Percentiles rank a stretch among this genome's conserved stretches.
Evolutionary conservation across 2,797 vertebrate species (phyloP).

Genomic region (Lagorchestes hirsutus): DNA sequence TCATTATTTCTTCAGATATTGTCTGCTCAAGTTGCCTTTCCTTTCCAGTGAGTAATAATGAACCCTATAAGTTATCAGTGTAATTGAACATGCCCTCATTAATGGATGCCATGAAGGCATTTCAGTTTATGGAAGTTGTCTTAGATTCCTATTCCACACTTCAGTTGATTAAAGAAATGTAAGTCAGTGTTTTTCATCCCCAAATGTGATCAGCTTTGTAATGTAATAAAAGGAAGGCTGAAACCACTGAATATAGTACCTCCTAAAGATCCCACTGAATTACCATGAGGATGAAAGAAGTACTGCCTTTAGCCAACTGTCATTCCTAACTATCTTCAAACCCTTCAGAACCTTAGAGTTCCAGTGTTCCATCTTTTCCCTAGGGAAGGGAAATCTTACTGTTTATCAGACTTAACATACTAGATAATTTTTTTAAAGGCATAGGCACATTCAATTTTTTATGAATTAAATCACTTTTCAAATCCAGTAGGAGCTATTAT

Average conservation of each 20-base stretch:
- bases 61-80: background rate
- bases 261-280: background rate
- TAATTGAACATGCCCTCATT: background rate
- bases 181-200: background rate
- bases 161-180: background rate
- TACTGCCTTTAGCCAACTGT: background rate
- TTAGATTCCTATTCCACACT: background rate
- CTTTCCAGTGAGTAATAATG: background rate
- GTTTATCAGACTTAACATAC: background rate
- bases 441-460: constrained; percentile 27
- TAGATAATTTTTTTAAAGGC: background rate
- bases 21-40: background rate
- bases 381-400: constrained; percentile 19
- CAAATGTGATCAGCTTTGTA: background rate
- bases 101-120: background rate
- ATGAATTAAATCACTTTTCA: constrained; percentile 25
- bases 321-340: constrained; percentile 1
- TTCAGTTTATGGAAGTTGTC: background rate
- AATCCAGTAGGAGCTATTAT: background rate
- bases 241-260: background rate
- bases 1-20: background rate
- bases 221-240: background rate
- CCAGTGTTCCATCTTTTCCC: background rate
- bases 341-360: background rate
- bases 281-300: constrained; percentile 30